Evolutionary conservation across 2,797 vertebrate genomes (phyloP).

Genomic region (Amblyopsis hoosieri): DNA sequence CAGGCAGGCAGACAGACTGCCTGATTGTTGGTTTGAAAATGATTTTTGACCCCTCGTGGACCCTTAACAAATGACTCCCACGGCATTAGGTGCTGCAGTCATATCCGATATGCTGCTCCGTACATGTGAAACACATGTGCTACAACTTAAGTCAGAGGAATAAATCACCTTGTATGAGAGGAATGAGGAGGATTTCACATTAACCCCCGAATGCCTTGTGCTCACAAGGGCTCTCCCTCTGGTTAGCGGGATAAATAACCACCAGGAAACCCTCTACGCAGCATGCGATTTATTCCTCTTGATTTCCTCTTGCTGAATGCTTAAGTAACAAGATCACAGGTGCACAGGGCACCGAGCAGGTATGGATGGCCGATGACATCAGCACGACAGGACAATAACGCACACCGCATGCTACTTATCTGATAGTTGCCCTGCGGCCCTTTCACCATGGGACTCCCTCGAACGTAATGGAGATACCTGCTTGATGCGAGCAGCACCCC

Average conservation of each 20-base stretch:
- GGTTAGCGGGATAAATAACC: conserved; percentile 76
- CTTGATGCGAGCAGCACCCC: too few relatives aligned
- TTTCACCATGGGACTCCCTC: conserved; percentile 49
- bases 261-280: conserved; percentile 65
- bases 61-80: conserved; percentile 69
- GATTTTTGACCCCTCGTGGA: conserved; percentile 54
- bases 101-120: conserved; percentile 69
- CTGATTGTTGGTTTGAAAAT: conserved; percentile 59
- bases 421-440: conserved; percentile 40
- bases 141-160: conserved; percentile 74
- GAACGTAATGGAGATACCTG: conserved; percentile 39
- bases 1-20: conserved; percentile 21
- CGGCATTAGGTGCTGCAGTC: conserved; percentile 60
- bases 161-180: conserved; percentile 77
- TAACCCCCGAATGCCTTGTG: conserved; percentile 76
- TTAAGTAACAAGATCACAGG: conserved; percentile 63
- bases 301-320: conserved; percentile 56
- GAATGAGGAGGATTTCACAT: conserved; percentile 76
- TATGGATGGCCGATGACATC: conserved; percentile 68
- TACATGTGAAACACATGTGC: conserved; percentile 77
- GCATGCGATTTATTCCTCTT: conserved; percentile 65
- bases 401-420: conserved; percentile 35
- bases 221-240: conserved; percentile 69
- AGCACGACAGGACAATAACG: conserved; percentile 54
- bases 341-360: conserved; percentile 57